These are phyloP conservation scores for Perca fluviatilis DNA, from an alignment of 2,113 vertebrate species.

Conservation along the genomic window DNA sequence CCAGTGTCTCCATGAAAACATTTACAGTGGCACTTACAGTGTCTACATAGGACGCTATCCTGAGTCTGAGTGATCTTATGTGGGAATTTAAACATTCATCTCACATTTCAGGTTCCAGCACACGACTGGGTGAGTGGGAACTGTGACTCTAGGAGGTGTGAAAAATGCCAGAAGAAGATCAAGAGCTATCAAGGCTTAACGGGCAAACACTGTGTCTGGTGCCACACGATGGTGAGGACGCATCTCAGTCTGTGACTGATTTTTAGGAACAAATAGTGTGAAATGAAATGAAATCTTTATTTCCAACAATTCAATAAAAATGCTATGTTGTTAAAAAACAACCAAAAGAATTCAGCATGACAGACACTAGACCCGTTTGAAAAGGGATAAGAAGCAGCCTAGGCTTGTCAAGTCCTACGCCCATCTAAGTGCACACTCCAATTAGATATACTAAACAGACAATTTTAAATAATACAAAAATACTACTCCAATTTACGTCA, in stretches of 20 bases:
- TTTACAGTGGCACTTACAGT: neutral
- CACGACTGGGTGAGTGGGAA: conserved; percentile 94
- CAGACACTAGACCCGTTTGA: too few species aligned
- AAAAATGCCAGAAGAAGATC: conserved; percentile 93
- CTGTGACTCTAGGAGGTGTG: conserved; percentile 89
- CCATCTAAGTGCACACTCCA: too few species aligned
- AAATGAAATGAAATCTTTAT: too few species aligned
- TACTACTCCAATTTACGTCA: too few species aligned
- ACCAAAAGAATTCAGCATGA: too few species aligned
- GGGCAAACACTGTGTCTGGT: conserved; percentile 94
- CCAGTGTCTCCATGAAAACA: conserved; percentile 38
- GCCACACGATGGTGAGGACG: conserved; percentile 88
- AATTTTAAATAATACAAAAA: too few species aligned
- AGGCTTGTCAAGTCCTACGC: too few species aligned
- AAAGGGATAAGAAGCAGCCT: too few species aligned
- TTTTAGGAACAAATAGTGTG: neutral
- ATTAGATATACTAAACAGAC: too few species aligned
- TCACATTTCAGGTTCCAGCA: conserved; percentile 82
- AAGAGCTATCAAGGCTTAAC: conserved; percentile 86
- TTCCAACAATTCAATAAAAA: too few species aligned
- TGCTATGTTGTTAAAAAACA: too few species aligned
- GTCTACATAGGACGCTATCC: neutral
- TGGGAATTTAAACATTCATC: conserved; percentile 32
- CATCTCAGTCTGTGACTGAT: neutral
- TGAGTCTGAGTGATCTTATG: conserved; percentile 2